These are phyloP conservation scores for Halichondria panicea DNA, from an alignment of 37 sponge, comb jelly and placozoan genomes.

Conservation along the genomic window DNA sequence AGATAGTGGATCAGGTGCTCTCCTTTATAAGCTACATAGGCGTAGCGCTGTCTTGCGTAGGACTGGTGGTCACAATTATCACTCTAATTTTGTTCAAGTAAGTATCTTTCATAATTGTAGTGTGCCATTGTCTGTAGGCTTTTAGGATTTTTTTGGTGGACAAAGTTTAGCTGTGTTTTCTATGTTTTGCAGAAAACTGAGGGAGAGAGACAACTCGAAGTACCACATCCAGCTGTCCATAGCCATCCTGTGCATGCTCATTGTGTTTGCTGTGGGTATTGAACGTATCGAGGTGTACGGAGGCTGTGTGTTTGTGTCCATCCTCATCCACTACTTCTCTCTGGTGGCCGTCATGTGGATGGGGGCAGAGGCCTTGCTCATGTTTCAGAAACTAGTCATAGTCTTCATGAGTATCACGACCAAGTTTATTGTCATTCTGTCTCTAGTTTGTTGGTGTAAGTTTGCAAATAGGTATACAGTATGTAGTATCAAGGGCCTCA, in stretches of 20 bases:
- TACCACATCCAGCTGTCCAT: slow-evolving; percentile 47
- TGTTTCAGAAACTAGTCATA: slow-evolving; percentile 58
- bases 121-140: too few relatives aligned
- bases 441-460: slow-evolving; percentile 61
- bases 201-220: slow-evolving; percentile 25
- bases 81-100: too few relatives aligned
- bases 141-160: too few relatives aligned
- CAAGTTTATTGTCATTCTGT: slow-evolving; percentile 18
- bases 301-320: slow-evolving; percentile 45
- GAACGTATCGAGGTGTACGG: slow-evolving; percentile 23
- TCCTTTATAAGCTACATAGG: too few relatives aligned
- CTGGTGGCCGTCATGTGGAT: slow-evolving; percentile 58
- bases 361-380: slow-evolving; percentile 50
- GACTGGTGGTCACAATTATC: too few relatives aligned
- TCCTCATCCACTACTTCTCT: slow-evolving; percentile 61
- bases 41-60: too few relatives aligned
- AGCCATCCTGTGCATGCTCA: slow-evolving; percentile 33
- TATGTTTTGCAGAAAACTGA: slow-evolving; percentile 25
- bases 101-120: too few relatives aligned
- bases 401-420: slow-evolving; percentile 38
- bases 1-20: too few relatives aligned
- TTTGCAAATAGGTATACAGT: background rate
- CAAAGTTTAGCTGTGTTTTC: too few relatives aligned
- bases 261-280: slow-evolving; percentile 60
- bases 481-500: background rate